phyloP scores from a whole-genome alignment of 92 coral and sea anemone genomes.

The Micromussa lordhowensis region DNA sequence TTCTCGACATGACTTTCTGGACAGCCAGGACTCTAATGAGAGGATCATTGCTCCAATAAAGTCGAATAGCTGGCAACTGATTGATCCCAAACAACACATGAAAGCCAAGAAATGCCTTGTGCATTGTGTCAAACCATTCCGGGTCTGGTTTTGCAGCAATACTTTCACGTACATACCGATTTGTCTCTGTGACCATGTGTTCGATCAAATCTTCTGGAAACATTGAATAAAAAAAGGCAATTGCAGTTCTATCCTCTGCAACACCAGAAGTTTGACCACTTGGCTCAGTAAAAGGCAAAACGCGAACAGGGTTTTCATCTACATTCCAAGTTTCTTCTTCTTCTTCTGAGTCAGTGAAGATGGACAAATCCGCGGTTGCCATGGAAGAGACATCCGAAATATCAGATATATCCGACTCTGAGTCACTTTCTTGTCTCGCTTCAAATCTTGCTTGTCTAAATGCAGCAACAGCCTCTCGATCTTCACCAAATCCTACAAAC shows the following conservation, averaged over 20 bases:
- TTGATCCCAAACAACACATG: slow-evolving; percentile 15
- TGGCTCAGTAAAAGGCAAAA: background rate
- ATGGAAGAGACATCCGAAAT: no score
- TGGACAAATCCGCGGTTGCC: no score
- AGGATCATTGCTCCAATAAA: slow-evolving; percentile 23
- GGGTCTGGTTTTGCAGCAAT: slow-evolving; percentile 40
- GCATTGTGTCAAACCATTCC: slow-evolving; percentile 35
- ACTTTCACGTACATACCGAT: slow-evolving; percentile 18
- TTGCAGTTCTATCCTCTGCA: slow-evolving; percentile 47
- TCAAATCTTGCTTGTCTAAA: no score
- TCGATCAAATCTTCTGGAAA: slow-evolving; percentile 40
- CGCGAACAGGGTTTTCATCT: no score
- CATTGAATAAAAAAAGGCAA: slow-evolving; percentile 28
- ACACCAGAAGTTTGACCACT: background rate
- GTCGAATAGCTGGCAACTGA: slow-evolving; percentile 19
- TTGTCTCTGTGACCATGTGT: slow-evolving; percentile 24
- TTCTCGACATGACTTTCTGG: slow-evolving; percentile 18
- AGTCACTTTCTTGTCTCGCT: no score
- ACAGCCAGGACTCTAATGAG: slow-evolving; percentile 13
- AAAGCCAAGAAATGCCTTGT: background rate
- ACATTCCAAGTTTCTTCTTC: no score
- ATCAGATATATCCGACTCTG: no score
- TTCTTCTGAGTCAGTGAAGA: no score
- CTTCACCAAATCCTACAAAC: no score
- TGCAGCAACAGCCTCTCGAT: no score